Percentiles rank a stretch among this genome's conserved stretches.
phyloP scores from a whole-genome alignment of 2,888 invertebrate genomes.

The Fragum sueziense region DNA sequence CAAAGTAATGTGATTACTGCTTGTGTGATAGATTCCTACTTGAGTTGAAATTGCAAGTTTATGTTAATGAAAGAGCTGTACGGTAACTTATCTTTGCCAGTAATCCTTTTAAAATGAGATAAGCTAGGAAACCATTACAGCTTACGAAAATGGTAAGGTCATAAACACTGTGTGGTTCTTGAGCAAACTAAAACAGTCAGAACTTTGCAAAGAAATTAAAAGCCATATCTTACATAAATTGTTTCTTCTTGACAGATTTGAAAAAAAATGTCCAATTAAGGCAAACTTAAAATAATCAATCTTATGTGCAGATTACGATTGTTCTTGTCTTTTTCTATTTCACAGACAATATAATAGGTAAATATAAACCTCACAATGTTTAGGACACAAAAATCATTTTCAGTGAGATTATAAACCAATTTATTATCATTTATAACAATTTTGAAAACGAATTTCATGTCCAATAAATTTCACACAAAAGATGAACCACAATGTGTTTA shows the following conservation, averaged over 20 bases:
- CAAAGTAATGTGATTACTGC: not conserved
- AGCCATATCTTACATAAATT: not conserved
- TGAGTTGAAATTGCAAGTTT: not conserved
- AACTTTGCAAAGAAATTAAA: not conserved
- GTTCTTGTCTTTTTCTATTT: not conserved
- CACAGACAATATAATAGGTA: not conserved
- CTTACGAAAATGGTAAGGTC: too few species aligned
- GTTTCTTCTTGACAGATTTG: not conserved
- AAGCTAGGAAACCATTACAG: too few species aligned
- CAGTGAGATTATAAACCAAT: not conserved
- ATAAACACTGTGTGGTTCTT: constrained; percentile 56
- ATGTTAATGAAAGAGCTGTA: not conserved
- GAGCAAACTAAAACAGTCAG: not conserved
- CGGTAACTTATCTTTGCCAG: not conserved
- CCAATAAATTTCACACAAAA: not conserved
- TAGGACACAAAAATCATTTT: not conserved
- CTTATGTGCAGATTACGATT: too few species aligned
- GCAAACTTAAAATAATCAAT: not conserved
- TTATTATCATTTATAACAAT: not conserved
- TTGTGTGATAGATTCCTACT: not conserved
- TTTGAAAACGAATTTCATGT: not conserved
- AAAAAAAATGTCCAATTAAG: not conserved
- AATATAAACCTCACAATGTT: constrained; percentile 28
- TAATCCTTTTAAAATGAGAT: too few species aligned
- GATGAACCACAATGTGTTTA: constrained; percentile 14